Evolutionary conservation across 1,140 invertebrate genomes (phyloP), one percentile per base, ranked within the genome.

Genomic region (Drosophila azteca): DNA sequence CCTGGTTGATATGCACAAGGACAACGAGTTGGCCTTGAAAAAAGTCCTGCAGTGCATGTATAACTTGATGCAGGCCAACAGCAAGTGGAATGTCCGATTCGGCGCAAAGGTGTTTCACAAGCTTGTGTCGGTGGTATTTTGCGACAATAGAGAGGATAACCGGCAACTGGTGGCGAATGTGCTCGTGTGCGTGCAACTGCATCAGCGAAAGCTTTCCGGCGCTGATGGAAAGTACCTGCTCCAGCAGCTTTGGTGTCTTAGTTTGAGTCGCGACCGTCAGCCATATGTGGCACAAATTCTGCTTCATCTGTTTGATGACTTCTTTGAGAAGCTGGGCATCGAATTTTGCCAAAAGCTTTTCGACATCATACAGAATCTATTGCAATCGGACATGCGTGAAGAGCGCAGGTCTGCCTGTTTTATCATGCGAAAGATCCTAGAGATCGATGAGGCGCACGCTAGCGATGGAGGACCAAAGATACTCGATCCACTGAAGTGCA

Each of bases 101-200:
- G 83, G 83, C 6, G 46, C 79, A 0, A 87, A 87, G 24, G 48
- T 88, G 11, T 87, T 88, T 24, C 79, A 83, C 67, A 88, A 87
- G 31, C 73, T 71, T 4, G 64, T 78, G 17, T 62, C 73, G 11
- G 68, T 88, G 17, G 66, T 68, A 15, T 79, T 85, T 22, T 65
- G 74, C 2, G 78, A 54, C 39, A 67, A 67, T 45, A 29, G 17
- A 0, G 70, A 70, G 13, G 65, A 65, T 6, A 60, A 50, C 8
- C 49, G 65, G 1, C 82, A 88, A 31, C 60, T 90, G 29, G 75
- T 80, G 8, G 87, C 79, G 44, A 83, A 85, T 43, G 44, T 87
- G 20, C 46, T 90, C 2, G 59, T 85, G 7, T 90, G 89, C 44
- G 54, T 90, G 3, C 81, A 90, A 43, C 41, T 90, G 11, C 83